Evolutionary conservation across 2,113 vertebrate species (phyloP).

Genomic region (Dendrocopos noguchii): DNA sequence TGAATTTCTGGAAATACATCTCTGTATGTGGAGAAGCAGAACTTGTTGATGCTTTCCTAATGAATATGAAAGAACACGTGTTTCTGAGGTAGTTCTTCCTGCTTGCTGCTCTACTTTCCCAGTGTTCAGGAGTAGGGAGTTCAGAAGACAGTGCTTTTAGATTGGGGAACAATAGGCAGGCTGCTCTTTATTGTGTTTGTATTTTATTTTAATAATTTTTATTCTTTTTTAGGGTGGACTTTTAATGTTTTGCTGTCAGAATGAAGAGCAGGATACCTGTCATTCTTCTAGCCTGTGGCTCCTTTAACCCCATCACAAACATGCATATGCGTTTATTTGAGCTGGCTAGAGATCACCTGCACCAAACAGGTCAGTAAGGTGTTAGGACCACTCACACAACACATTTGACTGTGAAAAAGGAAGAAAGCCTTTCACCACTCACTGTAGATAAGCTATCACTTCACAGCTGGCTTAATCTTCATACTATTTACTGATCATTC

Average conservation of each 20-base stretch:
- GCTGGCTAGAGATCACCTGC: slow-evolving; percentile 90
- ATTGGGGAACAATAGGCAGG: neutral
- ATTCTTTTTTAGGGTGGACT: slow-evolving; percentile 41
- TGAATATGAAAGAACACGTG: neutral
- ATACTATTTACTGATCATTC: neutral
- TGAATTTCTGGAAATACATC: neutral
- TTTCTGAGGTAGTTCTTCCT: neutral
- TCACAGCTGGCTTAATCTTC: neutral
- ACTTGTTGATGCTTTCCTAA: neutral
- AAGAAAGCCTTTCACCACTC: neutral
- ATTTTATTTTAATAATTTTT: neutral
- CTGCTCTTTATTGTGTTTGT: neutral
- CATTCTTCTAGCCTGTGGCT: slow-evolving; percentile 88
- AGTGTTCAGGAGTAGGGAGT: neutral
- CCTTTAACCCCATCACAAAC: slow-evolving; percentile 94
- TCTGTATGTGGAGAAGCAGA: neutral
- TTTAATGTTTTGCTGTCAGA: slow-evolving; percentile 14
- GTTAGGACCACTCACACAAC: neutral
- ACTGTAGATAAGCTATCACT: neutral
- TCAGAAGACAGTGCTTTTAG: neutral
- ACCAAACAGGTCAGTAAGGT: slow-evolving; percentile 85
- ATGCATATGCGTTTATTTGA: slow-evolving; percentile 95
- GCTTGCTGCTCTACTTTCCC: neutral
- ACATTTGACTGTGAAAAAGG: neutral
- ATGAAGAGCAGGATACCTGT: slow-evolving; percentile 86